Percentiles rank a stretch among this genome's conserved stretches.
Conservation (phyloP, 2,113 vertebrate species). For the Aphyosemion australe region DNA sequence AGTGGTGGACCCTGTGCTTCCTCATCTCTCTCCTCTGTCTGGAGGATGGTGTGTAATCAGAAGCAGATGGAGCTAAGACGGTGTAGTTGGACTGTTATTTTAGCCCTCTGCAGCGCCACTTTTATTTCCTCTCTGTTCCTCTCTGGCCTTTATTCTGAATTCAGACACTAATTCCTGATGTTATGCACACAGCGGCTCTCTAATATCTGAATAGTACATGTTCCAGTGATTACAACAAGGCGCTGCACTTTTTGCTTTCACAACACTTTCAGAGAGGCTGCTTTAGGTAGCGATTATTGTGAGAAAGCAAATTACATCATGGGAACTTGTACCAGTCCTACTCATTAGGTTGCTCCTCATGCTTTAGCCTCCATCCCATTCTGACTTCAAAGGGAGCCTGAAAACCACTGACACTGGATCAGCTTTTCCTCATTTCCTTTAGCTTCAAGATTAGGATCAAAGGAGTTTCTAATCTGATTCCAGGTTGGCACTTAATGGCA, state of each 20-base stretch:
- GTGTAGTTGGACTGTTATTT: constrained; percentile 70
- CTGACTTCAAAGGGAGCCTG: constrained; percentile 58
- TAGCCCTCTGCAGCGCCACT: constrained; percentile 66
- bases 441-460: constrained; percentile 66
- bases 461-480: constrained; percentile 58
- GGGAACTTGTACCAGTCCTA: constrained; percentile 39
- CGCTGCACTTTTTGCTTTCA: constrained; percentile 22
- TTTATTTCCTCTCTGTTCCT: constrained; percentile 54
- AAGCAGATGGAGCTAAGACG: constrained; percentile 70
- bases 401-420: constrained; percentile 58
- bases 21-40: constrained; percentile 69
- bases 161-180: constrained; percentile 69
- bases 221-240: constrained; percentile 41
- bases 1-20: constrained; percentile 76
- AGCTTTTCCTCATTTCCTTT: constrained; percentile 63
- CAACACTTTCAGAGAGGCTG: constrained; percentile 6
- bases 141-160: constrained; percentile 50
- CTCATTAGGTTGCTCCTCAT: constrained; percentile 56
- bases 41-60: constrained; percentile 77
- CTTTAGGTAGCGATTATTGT: background rate
- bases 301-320: constrained; percentile 47
- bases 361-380: constrained; percentile 24
- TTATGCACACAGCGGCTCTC: constrained; percentile 46
- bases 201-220: constrained; percentile 37
- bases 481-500: constrained; percentile 50